These are phyloP conservation scores for Boloria euphrosyne DNA, from an alignment of 2,888 invertebrate species.

Conservation along the genomic window DNA sequence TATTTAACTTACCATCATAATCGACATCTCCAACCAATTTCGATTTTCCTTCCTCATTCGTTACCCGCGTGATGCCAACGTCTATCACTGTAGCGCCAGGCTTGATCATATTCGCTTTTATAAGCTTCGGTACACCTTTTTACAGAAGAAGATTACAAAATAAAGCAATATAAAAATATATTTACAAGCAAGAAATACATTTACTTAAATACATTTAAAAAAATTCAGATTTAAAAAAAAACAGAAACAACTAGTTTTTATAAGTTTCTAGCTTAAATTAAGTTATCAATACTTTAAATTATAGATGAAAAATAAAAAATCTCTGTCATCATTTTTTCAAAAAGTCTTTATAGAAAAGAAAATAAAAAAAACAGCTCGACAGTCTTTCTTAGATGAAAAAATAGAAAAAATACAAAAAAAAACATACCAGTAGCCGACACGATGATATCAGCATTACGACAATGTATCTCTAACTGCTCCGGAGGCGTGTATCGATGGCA, in stretches of 20 bases:
- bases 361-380: too few relatives aligned
- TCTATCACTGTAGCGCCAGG: slow-evolving; percentile 94
- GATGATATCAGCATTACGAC: slow-evolving; percentile 89
- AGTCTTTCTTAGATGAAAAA: background rate
- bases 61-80: slow-evolving; percentile 91
- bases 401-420: background rate
- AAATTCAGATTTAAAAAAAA: too few relatives aligned
- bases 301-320: too few relatives aligned
- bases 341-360: too few relatives aligned
- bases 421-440: slow-evolving; percentile 86
- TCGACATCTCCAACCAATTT: slow-evolving; percentile 95
- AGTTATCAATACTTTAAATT: too few relatives aligned
- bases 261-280: too few relatives aligned
- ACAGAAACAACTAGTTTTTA: too few relatives aligned
- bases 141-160: slow-evolving; percentile 47
- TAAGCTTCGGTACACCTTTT: slow-evolving; percentile 88
- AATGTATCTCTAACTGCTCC: slow-evolving; percentile 86
- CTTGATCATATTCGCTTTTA: slow-evolving; percentile 93
- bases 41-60: slow-evolving; percentile 84
- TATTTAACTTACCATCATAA: slow-evolving; percentile 85
- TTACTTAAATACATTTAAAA: too few relatives aligned
- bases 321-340: too few relatives aligned
- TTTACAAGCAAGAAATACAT: too few relatives aligned
- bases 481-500: slow-evolving; percentile 94
- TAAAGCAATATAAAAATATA: background rate